phyloP scores from a whole-genome alignment of 2,888 invertebrate species.

The Eupithecia exiguata region DNA sequence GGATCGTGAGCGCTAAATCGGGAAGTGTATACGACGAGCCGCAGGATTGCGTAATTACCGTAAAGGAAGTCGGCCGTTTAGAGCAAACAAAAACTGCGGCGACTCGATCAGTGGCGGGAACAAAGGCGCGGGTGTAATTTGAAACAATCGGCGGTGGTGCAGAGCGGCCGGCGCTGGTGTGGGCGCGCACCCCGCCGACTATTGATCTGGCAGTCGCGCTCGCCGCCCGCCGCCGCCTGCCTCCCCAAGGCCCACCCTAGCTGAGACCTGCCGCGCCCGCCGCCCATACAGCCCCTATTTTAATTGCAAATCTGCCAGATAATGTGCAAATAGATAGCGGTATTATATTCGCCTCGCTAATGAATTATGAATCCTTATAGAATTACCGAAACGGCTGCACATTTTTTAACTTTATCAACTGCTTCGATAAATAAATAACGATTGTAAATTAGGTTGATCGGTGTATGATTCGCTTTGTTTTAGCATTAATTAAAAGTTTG shows the following conservation, averaged over 20 bases:
- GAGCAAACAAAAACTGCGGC: conserved; percentile 79
- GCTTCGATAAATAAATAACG: conserved; percentile 23
- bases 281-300: conserved; percentile 75
- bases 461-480: conserved; percentile 38
- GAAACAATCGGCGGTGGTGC: conserved; percentile 81
- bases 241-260: conserved; percentile 49
- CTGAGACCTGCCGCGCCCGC: conserved; percentile 56
- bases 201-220: conserved; percentile 79
- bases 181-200: conserved; percentile 80
- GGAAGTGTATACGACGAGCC: conserved; percentile 69
- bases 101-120: conserved; percentile 81
- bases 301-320: conserved; percentile 84
- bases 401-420: conserved; percentile 47
- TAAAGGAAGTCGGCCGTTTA: conserved; percentile 80
- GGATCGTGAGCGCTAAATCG: conserved; percentile 58
- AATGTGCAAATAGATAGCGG: conserved; percentile 84
- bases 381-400: conserved; percentile 55
- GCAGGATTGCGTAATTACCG: conserved; percentile 81
- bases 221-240: conserved; percentile 55
- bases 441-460: conserved; percentile 36
- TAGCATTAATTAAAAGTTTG: conserved; percentile 41
- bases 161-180: conserved; percentile 66
- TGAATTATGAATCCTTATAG: conserved; percentile 76
- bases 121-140: conserved; percentile 82
- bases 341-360: conserved; percentile 79